phyloP scores from a whole-genome alignment of 2,888 invertebrate species.

The Ceriagrion tenellum region DNA sequence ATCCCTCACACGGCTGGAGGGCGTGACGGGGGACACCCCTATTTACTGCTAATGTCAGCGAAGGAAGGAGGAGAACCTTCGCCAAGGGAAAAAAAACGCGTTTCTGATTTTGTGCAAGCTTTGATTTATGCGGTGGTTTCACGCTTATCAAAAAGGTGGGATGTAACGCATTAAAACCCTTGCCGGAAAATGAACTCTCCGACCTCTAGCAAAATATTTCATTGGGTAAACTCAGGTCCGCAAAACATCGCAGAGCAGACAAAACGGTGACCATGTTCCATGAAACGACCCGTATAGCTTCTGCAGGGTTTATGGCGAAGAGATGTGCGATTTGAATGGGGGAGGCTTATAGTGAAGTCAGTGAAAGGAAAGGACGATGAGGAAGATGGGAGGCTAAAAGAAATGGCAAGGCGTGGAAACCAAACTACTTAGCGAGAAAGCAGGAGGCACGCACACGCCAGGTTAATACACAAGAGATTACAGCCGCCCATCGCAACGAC shows the following conservation, averaged over 20 bases:
- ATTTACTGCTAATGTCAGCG: slow-evolving; percentile 16
- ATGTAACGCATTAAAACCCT: neutral
- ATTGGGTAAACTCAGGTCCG: neutral
- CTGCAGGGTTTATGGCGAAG: too few relatives aligned
- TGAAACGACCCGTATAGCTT: too few relatives aligned
- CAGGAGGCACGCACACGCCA: too few relatives aligned
- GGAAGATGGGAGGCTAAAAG: too few relatives aligned
- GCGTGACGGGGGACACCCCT: neutral
- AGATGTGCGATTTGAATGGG: too few relatives aligned
- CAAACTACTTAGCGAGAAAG: too few relatives aligned
- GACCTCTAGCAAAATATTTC: neutral
- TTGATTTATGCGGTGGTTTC: neutral
- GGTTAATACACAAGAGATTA: too few relatives aligned
- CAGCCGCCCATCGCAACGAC: too few relatives aligned
- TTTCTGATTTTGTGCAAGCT: neutral
- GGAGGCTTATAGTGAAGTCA: too few relatives aligned
- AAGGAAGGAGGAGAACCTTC: neutral
- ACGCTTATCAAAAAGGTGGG: neutral
- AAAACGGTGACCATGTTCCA: too few relatives aligned
- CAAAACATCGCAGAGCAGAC: neutral
- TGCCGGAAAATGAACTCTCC: neutral
- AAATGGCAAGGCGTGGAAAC: too few relatives aligned
- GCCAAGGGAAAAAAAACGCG: neutral
- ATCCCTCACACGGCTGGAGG: neutral
- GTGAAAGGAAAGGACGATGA: too few relatives aligned